phyloP scores from a whole-genome alignment of 2,113 vertebrate genomes.

The Xenopus tropicalis region DNA sequence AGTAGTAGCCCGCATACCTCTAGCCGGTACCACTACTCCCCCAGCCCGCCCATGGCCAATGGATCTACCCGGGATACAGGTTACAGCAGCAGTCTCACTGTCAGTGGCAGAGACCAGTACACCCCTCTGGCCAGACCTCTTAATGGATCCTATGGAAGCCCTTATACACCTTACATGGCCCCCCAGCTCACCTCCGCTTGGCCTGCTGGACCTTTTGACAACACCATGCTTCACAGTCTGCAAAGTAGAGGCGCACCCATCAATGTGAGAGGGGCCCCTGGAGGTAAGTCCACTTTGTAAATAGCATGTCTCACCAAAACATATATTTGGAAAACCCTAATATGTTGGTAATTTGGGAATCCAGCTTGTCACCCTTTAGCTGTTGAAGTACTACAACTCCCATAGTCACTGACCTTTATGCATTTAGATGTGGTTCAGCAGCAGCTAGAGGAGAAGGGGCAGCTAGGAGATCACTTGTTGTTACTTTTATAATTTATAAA shows the following conservation, averaged over 20 bases:
- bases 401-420: too few relatives aligned
- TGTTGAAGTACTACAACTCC: too few relatives aligned
- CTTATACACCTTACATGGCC: conserved; percentile 85
- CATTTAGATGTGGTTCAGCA: too few relatives aligned
- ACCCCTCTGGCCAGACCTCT: conserved; percentile 76
- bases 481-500: too few relatives aligned
- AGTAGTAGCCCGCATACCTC: conserved; percentile 77
- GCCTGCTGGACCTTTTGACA: conserved; percentile 84
- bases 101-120: conserved; percentile 86
- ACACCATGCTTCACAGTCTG: conserved; percentile 89
- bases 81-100: conserved; percentile 72
- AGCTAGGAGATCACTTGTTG: too few relatives aligned
- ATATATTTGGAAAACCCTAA: too few relatives aligned
- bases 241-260: conserved; percentile 82
- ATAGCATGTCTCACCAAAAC: too few relatives aligned
- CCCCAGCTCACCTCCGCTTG: conserved; percentile 84
- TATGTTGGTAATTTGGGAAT: too few relatives aligned
- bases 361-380: too few relatives aligned
- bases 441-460: too few relatives aligned
- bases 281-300: conserved; percentile 69
- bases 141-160: conserved; percentile 82
- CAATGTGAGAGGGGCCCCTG: conserved; percentile 79
- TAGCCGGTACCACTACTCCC: conserved; percentile 84
- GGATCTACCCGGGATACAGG: conserved; percentile 68
- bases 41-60: conserved; percentile 86